Evolutionary conservation across 2,888 invertebrate genomes (phyloP).

Genomic region (Uloborus plumipes): DNA sequence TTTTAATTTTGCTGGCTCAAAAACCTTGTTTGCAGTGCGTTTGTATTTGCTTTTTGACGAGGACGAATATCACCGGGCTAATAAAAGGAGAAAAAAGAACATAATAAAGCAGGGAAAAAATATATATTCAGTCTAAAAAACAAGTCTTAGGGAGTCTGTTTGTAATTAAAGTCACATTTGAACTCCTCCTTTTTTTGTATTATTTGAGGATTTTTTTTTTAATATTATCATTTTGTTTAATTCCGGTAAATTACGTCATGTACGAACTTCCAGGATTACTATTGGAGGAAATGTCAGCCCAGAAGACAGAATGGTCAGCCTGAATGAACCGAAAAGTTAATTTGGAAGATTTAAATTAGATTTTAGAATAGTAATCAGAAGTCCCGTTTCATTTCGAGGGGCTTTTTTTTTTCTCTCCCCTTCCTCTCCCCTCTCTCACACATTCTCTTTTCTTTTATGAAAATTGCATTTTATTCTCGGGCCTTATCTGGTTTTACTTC

Average conservation of each 20-base stretch:
- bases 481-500: constrained; percentile 16
- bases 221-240: constrained; percentile 37
- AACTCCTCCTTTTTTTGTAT: constrained; percentile 13
- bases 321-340: constrained; percentile 51
- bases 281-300: constrained; percentile 38
- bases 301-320: constrained; percentile 36
- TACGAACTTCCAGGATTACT: constrained; percentile 7
- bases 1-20: constrained; percentile 38
- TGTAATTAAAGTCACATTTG: constrained; percentile 61
- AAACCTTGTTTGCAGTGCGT: constrained; percentile 49
- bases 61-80: constrained; percentile 4
- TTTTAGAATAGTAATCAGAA: constrained; percentile 42
- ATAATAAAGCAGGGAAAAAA: constrained; percentile 22
- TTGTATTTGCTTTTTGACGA: constrained; percentile 51
- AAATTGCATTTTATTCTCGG: not conserved
- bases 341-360: constrained; percentile 59
- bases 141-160: constrained; percentile 33
- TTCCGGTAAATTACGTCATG: constrained; percentile 57
- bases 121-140: constrained; percentile 29
- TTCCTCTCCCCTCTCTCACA: not conserved
- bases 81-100: constrained; percentile 10
- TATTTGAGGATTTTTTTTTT: constrained; percentile 27
- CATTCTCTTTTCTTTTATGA: not conserved
- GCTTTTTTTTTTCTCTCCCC: constrained; percentile 17
- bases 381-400: constrained; percentile 15